Conservation (phyloP, 1,140 invertebrate species). For the Bactericera cockerelli region DNA sequence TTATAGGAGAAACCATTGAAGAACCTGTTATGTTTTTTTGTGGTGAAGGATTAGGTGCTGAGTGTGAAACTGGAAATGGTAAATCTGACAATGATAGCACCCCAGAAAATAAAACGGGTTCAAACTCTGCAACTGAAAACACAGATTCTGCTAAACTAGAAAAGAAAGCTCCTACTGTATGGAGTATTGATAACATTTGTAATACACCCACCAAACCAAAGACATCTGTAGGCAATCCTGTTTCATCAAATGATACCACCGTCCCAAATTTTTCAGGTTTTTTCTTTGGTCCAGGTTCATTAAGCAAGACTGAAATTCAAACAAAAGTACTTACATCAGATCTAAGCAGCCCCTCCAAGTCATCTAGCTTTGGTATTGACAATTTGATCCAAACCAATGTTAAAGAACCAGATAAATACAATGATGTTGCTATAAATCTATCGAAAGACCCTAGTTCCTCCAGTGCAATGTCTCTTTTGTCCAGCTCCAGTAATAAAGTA, state of each 20-base stretch:
- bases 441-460: background rate
- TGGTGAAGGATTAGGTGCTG: constrained; percentile 49
- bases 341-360: constrained; percentile 1
- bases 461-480: background rate
- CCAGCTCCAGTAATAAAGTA: background rate
- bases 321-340: background rate
- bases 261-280: background rate
- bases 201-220: constrained; percentile 12
- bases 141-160: constrained; percentile 12
- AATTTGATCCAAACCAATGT: background rate
- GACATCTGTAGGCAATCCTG: background rate
- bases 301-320: constrained; percentile 4
- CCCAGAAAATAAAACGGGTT: background rate
- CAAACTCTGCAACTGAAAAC: constrained; percentile 7
- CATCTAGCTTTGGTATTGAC: constrained; percentile 1
- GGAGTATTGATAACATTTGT: constrained; percentile 26
- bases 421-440: constrained; percentile 1
- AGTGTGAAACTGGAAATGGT: constrained; percentile 46
- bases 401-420: constrained; percentile 1
- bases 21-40: constrained; percentile 49
- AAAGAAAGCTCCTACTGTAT: constrained; percentile 23
- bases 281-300: background rate
- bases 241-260: background rate
- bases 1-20: constrained; percentile 47
- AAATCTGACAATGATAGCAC: background rate